Conservation (phyloP, 64 coral and sea anemone species). For the Orbicella faveolata region DNA sequence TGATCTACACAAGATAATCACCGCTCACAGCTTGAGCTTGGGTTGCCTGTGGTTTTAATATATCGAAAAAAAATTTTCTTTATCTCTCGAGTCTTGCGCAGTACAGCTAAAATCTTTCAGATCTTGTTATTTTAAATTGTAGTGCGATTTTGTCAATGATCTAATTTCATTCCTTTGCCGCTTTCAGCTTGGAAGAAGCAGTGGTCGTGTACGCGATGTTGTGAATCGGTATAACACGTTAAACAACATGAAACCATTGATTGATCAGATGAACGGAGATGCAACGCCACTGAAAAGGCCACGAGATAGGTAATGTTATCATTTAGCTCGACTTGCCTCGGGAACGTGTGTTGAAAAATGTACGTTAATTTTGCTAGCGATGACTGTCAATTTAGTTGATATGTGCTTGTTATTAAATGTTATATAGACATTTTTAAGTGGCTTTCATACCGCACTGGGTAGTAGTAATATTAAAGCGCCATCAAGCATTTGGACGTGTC, state of each 20-base stretch:
- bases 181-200: slow-evolving; percentile 11
- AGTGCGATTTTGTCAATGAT: too few relatives aligned
- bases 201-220: slow-evolving; percentile 30
- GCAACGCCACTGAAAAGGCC: slow-evolving; percentile 10
- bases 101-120: too few relatives aligned
- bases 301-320: not conserved
- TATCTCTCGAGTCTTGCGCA: too few relatives aligned
- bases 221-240: slow-evolving; percentile 52
- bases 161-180: not conserved
- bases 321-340: not conserved
- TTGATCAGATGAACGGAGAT: slow-evolving; percentile 28
- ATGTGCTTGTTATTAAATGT: too few relatives aligned
- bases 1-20: not conserved
- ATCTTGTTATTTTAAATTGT: too few relatives aligned
- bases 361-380: not conserved
- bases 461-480: too few relatives aligned
- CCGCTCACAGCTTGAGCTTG: not conserved
- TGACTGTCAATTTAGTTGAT: not conserved
- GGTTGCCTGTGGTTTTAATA: too few relatives aligned
- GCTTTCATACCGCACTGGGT: too few relatives aligned
- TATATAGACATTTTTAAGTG: too few relatives aligned
- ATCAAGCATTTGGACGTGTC: not conserved
- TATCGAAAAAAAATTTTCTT: too few relatives aligned
- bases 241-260: slow-evolving; percentile 22
- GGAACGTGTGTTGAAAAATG: not conserved